Evolutionary conservation across 2,113 vertebrate species (phyloP).

Genomic region (Notarius lentiginosus): DNA sequence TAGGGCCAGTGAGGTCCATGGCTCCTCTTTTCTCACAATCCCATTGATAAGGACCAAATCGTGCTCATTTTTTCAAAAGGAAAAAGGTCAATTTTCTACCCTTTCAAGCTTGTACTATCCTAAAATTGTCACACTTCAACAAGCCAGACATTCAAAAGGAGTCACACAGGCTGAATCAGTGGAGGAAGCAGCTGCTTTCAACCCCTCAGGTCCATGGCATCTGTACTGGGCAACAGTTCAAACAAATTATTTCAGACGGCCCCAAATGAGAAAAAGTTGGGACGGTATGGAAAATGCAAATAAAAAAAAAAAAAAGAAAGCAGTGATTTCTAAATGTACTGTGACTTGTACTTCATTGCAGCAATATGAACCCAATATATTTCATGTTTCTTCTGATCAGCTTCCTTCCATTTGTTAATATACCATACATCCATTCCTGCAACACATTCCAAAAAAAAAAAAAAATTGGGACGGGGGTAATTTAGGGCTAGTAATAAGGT

Average conservation of each 20-base stretch:
- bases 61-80: not conserved
- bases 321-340: no score
- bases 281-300: no score
- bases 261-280: no score
- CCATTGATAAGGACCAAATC: not conserved
- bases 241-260: not conserved
- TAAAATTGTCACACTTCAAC: not conserved
- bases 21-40: not conserved
- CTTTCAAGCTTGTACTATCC: not conserved
- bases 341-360: no score
- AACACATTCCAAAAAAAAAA: no score
- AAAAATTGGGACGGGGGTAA: no score
- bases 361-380: no score
- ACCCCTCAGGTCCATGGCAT: not conserved
- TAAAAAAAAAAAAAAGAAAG: no score
- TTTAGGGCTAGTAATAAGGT: no score
- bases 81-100: not conserved
- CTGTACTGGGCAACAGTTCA: slow-evolving; percentile 5
- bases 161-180: slow-evolving; percentile 5
- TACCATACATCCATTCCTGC: no score
- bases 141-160: not conserved
- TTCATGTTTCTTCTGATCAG: no score
- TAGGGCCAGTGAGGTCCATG: not conserved
- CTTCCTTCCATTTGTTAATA: no score
- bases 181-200: not conserved